phyloP scores from a whole-genome alignment of 2,113 vertebrate genomes.

The Diadophis punctatus region DNA sequence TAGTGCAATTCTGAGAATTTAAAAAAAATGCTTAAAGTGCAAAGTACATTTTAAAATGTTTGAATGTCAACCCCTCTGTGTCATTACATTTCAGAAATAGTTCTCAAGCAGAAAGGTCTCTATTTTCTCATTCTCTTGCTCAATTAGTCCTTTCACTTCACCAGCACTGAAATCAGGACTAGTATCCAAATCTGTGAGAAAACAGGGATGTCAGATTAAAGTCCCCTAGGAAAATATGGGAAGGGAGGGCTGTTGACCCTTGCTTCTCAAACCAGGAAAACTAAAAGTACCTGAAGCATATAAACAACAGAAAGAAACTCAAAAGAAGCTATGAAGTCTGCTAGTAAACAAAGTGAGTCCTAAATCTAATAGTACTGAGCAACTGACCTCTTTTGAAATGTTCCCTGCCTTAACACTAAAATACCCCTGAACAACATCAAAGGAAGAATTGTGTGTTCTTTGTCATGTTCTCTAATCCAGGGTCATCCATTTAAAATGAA shows the following conservation, averaged over 20 bases:
- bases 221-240: neutral
- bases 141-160: neutral
- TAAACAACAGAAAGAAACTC: neutral
- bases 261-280: neutral
- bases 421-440: constrained; percentile 21
- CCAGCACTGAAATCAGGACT: neutral
- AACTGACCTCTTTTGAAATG: constrained; percentile 19
- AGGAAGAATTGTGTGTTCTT: neutral
- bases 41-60: neutral
- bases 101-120: neutral
- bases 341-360: neutral
- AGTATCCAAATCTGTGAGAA: neutral
- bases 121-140: neutral
- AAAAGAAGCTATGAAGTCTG: neutral
- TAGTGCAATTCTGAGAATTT: neutral
- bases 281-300: fast-evolving
- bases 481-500: constrained; percentile 7
- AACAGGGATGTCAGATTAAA: neutral
- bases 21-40: neutral
- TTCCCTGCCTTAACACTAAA: neutral
- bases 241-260: neutral
- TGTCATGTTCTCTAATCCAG: neutral
- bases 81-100: neutral
- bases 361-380: neutral
- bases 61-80: neutral